A percentile compares a stretch with the other conserved stretches of the same genome.
Evolutionary conservation across 2,888 invertebrate species (phyloP).

Genomic region (Brachyptera risi): DNA sequence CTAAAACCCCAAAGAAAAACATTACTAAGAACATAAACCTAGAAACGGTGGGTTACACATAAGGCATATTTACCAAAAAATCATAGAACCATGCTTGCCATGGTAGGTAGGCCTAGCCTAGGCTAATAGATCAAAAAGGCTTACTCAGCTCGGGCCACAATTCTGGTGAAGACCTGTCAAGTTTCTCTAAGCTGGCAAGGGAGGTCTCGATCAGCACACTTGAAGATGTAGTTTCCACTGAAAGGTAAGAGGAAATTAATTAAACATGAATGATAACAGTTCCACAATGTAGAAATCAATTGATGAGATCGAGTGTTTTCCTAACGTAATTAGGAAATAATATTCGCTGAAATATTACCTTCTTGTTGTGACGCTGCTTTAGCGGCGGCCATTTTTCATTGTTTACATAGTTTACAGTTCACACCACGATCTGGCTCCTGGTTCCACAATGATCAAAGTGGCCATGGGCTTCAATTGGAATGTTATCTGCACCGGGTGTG

Average conservation of each 20-base stretch:
- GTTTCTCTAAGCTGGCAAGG: slow-evolving; percentile 81
- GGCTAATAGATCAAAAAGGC: neutral
- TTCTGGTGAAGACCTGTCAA: slow-evolving; percentile 93
- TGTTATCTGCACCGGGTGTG: too few species aligned
- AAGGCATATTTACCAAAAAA: neutral
- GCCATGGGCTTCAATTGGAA: too few species aligned
- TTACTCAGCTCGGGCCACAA: slow-evolving; percentile 95
- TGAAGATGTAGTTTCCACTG: slow-evolving; percentile 2
- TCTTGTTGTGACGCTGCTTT: neutral
- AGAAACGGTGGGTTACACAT: neutral
- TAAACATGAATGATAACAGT: neutral
- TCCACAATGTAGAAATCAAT: neutral
- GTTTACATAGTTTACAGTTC: too few species aligned
- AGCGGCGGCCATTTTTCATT: neutral
- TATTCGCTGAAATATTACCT: neutral
- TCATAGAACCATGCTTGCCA: neutral
- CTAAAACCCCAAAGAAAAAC: too few species aligned
- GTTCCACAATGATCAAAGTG: too few species aligned
- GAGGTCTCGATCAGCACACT: slow-evolving; percentile 57
- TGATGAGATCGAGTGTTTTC: neutral
- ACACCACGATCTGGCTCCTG: too few species aligned
- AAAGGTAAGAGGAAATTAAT: neutral
- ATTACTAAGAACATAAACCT: too few species aligned
- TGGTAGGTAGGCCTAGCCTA: neutral
- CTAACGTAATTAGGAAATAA: neutral